A percentile compares a stretch with the other conserved stretches of the same genome.
Conservation (phyloP, 1,140 invertebrate species). For the Schmidtea mediterranea region DNA sequence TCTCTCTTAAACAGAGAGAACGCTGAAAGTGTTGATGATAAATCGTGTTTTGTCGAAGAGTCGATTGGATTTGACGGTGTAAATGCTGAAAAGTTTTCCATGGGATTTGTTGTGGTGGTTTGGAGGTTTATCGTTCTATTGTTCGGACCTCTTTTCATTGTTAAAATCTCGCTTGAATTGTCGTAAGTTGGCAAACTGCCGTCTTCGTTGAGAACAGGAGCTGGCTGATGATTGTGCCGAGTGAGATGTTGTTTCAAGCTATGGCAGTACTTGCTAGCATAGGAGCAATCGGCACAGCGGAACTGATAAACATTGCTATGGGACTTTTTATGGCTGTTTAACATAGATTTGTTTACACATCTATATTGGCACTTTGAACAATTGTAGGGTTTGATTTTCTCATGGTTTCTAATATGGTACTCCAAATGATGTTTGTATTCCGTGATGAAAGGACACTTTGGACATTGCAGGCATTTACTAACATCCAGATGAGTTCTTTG, state of each 20-base stretch:
- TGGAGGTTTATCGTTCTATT: too few relatives aligned
- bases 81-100: too few relatives aligned
- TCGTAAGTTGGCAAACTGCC: conserved; percentile 15
- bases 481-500: conserved; percentile 55
- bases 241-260: conserved; percentile 73
- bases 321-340: conserved; percentile 89
- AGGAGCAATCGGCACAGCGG: conserved; percentile 65
- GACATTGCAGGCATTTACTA: conserved; percentile 64
- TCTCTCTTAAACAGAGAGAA: too few relatives aligned
- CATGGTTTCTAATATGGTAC: conserved; percentile 79
- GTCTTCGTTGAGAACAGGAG: conserved; percentile 22
- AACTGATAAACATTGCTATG: conserved; percentile 90
- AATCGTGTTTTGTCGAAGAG: too few relatives aligned
- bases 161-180: conserved; percentile 15
- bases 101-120: too few relatives aligned
- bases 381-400: conserved; percentile 78
- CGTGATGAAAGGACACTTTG: conserved; percentile 77
- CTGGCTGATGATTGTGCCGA: conserved; percentile 52
- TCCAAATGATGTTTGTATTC: conserved; percentile 95
- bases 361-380: conserved; percentile 41
- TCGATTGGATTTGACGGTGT: too few relatives aligned
- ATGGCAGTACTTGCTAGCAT: conserved; percentile 91
- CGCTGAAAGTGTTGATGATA: too few relatives aligned
- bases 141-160: conserved; percentile 17
- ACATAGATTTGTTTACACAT: conserved; percentile 96